Conservation (phyloP, 2,797 vertebrate genomes). For the Trichosurus vulpecula region DNA sequence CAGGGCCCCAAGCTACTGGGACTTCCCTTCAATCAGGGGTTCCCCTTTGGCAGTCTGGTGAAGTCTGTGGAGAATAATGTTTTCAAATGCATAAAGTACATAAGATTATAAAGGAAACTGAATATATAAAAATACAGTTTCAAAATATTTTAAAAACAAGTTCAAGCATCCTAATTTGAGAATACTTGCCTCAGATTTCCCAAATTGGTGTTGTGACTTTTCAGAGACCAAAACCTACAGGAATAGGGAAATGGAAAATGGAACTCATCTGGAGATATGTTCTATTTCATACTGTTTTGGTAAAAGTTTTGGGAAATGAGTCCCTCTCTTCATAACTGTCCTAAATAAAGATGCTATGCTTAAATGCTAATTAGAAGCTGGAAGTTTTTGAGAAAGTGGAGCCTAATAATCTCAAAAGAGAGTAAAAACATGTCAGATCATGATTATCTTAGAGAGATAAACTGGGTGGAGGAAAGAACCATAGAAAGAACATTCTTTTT, state of each 20-base stretch:
- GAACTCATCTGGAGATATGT: neutral
- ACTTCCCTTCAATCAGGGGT: neutral
- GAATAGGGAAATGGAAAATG: neutral
- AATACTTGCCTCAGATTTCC: neutral
- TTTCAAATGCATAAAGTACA: neutral
- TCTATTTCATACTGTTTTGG: neutral
- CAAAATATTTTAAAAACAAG: neutral
- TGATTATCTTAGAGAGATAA: neutral
- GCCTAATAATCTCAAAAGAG: neutral
- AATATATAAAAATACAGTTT: neutral
- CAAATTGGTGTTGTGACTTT: neutral
- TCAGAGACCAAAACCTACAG: neutral
- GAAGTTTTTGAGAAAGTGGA: neutral
- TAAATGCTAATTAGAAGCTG: neutral
- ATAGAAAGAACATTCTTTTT: neutral
- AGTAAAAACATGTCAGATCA: neutral
- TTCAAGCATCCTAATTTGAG: neutral
- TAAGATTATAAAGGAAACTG: neutral
- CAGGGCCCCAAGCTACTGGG: neutral
- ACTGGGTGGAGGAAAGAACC: neutral
- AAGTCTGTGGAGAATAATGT: neutral
- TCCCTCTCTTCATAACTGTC: neutral
- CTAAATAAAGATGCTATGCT: neutral
- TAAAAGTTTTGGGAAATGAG: neutral
- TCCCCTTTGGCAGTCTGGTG: neutral